Base-by-base conservation (phyloP, 2,797 vertebrate species). In the Phaenicophaeus curvirostris region DNA sequence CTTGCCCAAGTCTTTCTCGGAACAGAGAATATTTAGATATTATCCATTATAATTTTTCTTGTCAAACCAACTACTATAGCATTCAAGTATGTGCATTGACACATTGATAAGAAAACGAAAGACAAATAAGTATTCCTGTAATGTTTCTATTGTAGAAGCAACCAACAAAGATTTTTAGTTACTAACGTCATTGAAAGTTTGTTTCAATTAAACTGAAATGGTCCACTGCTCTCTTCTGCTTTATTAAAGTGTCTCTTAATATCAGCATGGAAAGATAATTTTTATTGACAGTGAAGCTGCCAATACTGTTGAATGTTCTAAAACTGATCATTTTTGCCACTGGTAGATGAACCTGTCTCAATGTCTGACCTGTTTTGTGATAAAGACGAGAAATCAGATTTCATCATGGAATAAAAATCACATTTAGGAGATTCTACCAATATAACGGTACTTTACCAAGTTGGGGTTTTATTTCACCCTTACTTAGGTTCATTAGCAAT, bases 131-230 rank as follows among this genome's bases (percentile, higher is more conserved):
- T 86, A 51, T 84, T 90, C 75, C 46, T 58, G 65, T 58, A 82
- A 46, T 55, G 13, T 57, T 90, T 91, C 39, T 51, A 35, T 73
- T 85, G 44, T 3, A 72, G 25, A 63, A 82, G 25, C 41, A 85
- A 62, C 19, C 6, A 53, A 54, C 28, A 85, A 59, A 84, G 30
- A 65, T 72, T 92, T 85, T 77, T 80, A 68, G n/a, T 81, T 85
- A 80, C 25, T 55, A 66, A 65, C 50, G 30, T 75, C 2, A 44
- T 9, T 59, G 68, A 77, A 89, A 90, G 89, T 30, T 77, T 1
- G 41, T 51, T 90, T 90, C 69, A 76, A 78, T 69, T 85, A 59
- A 86, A 94, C 71, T 65, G 20, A 94, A 94, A 77, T 14, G 19
- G 42, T 71, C 53, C 74, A 33, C 19, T 80, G 6, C 46, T 89